phyloP scores from a whole-genome alignment of 2,113 vertebrate species.

The Mastomys natalensis region DNA sequence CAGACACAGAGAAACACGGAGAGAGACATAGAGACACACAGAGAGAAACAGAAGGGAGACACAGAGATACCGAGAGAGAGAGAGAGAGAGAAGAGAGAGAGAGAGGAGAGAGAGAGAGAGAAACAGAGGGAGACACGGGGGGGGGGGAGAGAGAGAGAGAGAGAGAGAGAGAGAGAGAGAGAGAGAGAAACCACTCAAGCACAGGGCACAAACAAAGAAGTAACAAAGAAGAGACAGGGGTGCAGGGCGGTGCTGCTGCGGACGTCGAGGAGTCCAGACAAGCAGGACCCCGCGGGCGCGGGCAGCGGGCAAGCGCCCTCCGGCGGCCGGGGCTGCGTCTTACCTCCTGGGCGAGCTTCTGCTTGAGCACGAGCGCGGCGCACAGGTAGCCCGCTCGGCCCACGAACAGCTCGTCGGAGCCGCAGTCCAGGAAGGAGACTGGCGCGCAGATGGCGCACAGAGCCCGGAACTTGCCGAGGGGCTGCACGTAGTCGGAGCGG shows the following conservation, averaged over 20 bases:
- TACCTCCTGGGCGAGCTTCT: slow-evolving; percentile 94
- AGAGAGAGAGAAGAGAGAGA: rapidly evolving
- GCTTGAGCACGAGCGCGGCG: slow-evolving; percentile 92
- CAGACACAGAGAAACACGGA: rapidly evolving
- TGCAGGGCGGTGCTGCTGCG: not conserved
- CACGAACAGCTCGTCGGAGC: slow-evolving; percentile 95
- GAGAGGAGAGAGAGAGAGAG: not conserved
- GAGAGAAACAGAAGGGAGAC: rapidly evolving
- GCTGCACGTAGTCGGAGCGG: slow-evolving; percentile 89
- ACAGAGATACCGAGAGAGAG: rapidly evolving
- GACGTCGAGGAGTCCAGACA: not conserved
- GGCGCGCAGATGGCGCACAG: slow-evolving; percentile 91
- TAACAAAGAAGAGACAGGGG: not conserved
- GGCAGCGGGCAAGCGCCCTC: slow-evolving; percentile 77
- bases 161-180: rapidly evolving
- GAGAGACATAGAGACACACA: rapidly evolving
- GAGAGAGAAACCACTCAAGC: not conserved
- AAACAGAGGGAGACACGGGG: rapidly evolving
- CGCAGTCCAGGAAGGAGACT: slow-evolving; percentile 92
- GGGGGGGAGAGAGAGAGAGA: not conserved
- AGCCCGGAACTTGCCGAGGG: slow-evolving; percentile 91
- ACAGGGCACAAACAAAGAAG: not conserved
- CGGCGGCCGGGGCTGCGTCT: slow-evolving; percentile 74
- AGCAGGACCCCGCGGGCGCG: not conserved
- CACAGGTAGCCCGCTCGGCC: slow-evolving; percentile 94